phyloP scores from a whole-genome alignment of 2,113 vertebrate genomes.

The Psammodynastes pulverulentus region DNA sequence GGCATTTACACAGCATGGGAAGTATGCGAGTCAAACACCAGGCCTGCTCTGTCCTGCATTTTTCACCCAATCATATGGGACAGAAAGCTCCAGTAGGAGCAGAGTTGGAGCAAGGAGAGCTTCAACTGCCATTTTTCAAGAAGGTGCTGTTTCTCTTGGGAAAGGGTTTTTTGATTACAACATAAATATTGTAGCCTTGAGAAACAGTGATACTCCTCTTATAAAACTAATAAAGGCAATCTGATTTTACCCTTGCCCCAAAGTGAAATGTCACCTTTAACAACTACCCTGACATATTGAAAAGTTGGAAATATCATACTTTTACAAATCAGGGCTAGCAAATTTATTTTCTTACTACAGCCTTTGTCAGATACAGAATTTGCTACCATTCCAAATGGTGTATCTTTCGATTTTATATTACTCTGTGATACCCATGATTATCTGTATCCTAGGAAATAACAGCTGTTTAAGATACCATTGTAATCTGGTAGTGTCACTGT shows the following conservation, averaged over 20 bases:
- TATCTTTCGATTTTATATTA: not conserved
- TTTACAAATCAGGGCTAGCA: not conserved
- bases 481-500: not conserved
- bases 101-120: not conserved
- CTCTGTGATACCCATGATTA: not conserved
- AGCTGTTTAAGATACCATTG: not conserved
- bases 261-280: not conserved
- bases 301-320: not conserved
- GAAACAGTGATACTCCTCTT: fast-evolving
- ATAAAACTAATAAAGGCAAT: slow-evolving; percentile 2
- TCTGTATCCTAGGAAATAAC: not conserved
- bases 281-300: not conserved
- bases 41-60: not conserved
- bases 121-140: not conserved
- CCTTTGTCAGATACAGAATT: not conserved
- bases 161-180: not conserved
- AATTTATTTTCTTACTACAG: fast-evolving
- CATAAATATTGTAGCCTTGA: not conserved
- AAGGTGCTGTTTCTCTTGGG: not conserved
- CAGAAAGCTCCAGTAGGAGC: not conserved
- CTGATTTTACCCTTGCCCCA: not conserved
- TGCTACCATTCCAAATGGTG: not conserved
- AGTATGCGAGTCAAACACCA: not conserved
- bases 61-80: not conserved
- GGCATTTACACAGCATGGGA: not conserved